Evolutionary conservation across 2,888 invertebrate genomes (phyloP).

Genomic region (Synanthedon myopaeformis): DNA sequence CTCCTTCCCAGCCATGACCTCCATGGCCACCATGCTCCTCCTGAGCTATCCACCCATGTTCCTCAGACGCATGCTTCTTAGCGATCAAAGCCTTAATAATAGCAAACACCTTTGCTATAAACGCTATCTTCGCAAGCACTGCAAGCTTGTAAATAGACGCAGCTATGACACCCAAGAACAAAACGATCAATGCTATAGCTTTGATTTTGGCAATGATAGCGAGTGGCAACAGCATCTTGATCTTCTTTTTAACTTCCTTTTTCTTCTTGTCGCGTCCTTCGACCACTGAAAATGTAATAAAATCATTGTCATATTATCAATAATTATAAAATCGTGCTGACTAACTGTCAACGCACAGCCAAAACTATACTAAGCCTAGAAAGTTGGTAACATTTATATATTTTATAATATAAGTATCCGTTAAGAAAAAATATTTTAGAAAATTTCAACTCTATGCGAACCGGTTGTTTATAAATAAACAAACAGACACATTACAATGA

Average conservation of each 20-base stretch:
- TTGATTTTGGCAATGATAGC: slow-evolving; percentile 75
- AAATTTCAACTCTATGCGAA: too few relatives aligned
- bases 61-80: slow-evolving; percentile 42
- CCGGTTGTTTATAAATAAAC: too few relatives aligned
- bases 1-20: slow-evolving; percentile 40
- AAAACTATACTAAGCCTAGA: too few relatives aligned
- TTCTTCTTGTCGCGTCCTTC: slow-evolving; percentile 79
- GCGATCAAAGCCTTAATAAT: slow-evolving; percentile 48
- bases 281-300: slow-evolving; percentile 30
- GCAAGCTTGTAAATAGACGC: slow-evolving; percentile 79
- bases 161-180: slow-evolving; percentile 75
- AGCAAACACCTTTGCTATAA: slow-evolving; percentile 56
- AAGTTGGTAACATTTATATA: too few relatives aligned
- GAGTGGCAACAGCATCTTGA: slow-evolving; percentile 64
- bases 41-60: slow-evolving; percentile 27
- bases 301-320: too few relatives aligned
- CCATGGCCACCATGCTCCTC: slow-evolving; percentile 18
- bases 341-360: too few relatives aligned
- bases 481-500: too few relatives aligned
- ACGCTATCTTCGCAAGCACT: slow-evolving; percentile 80
- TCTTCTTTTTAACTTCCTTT: slow-evolving; percentile 71
- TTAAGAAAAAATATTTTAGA: too few relatives aligned
- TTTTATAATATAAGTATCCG: too few relatives aligned
- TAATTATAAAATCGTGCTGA: too few relatives aligned
- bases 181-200: slow-evolving; percentile 73